Percentiles rank a stretch among this genome's conserved stretches.
phyloP scores from a whole-genome alignment of 2,888 invertebrate genomes.

The Cryptophagus acutangulus region DNA sequence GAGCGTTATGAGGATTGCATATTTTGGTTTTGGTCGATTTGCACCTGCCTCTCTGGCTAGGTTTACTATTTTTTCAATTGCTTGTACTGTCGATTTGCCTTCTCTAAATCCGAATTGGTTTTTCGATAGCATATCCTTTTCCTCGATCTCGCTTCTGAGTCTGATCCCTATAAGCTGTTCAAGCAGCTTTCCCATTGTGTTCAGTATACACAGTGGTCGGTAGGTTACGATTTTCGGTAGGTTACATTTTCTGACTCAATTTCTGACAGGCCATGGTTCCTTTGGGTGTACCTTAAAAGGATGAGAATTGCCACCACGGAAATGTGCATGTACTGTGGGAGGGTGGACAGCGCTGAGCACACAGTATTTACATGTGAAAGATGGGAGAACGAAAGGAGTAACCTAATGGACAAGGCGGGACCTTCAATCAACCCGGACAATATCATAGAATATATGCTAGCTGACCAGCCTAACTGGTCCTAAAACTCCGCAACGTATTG shows the following conservation, averaged over 20 bases:
- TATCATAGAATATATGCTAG: neutral
- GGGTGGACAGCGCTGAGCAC: neutral
- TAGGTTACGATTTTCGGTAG: no score
- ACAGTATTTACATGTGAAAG: neutral
- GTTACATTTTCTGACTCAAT: no score
- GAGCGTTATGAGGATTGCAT: slow-evolving; percentile 1
- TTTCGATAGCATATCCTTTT: neutral
- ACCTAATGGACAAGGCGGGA: neutral
- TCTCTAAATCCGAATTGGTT: slow-evolving; percentile 6
- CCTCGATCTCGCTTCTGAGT: slow-evolving; percentile 1
- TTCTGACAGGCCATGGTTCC: no score
- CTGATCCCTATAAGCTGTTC: neutral
- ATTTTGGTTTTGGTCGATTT: neutral
- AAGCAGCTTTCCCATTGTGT: neutral
- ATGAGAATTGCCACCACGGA: no score
- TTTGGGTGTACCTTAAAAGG: no score
- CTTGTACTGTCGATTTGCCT: slow-evolving; percentile 4
- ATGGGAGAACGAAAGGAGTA: neutral
- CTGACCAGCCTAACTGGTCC: neutral
- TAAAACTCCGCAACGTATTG: no score
- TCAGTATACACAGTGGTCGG: neutral
- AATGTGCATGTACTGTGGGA: no score
- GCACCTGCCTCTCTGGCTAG: neutral
- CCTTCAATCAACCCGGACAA: neutral
- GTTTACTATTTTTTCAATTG: slow-evolving; percentile 3